Conservation (phyloP, 2,888 invertebrate genomes). For the Caenorhabditis afra region DNA sequence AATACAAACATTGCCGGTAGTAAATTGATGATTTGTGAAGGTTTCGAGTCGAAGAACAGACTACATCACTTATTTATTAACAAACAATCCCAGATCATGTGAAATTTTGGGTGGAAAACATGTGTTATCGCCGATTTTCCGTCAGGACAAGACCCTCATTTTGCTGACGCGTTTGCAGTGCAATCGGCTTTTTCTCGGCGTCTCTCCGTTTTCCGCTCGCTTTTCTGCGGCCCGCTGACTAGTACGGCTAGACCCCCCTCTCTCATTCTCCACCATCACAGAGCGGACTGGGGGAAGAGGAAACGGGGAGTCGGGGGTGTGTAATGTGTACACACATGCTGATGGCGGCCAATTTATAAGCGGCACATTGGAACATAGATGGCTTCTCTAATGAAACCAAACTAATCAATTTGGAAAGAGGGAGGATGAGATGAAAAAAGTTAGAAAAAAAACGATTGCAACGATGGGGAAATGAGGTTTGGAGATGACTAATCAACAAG, state of each 20-base stretch:
- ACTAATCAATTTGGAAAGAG: too few relatives aligned
- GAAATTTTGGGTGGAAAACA: slow-evolving; percentile 42
- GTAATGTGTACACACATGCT: background rate
- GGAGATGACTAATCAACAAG: too few relatives aligned
- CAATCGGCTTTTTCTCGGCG: too few relatives aligned
- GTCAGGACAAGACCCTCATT: background rate
- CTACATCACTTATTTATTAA: background rate
- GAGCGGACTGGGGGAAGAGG: background rate
- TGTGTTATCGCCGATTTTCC: slow-evolving; percentile 32
- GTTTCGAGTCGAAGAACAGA: background rate
- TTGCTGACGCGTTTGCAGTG: slow-evolving; percentile 19
- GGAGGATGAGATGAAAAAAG: too few relatives aligned
- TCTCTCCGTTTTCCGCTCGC: background rate
- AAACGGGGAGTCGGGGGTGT: background rate
- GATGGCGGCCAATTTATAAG: background rate
- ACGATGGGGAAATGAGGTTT: too few relatives aligned
- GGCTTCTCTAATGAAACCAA: background rate
- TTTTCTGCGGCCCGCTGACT: background rate
- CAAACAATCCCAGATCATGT: slow-evolving; percentile 46
- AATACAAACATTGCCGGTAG: background rate
- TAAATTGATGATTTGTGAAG: background rate
- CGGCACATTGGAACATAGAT: background rate
- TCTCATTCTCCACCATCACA: too few relatives aligned
- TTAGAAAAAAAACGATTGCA: background rate
- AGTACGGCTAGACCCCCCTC: background rate